These are phyloP conservation scores for Lordiphosa mommai DNA, from an alignment of 1,140 invertebrate species.

Conservation along the genomic window DNA sequence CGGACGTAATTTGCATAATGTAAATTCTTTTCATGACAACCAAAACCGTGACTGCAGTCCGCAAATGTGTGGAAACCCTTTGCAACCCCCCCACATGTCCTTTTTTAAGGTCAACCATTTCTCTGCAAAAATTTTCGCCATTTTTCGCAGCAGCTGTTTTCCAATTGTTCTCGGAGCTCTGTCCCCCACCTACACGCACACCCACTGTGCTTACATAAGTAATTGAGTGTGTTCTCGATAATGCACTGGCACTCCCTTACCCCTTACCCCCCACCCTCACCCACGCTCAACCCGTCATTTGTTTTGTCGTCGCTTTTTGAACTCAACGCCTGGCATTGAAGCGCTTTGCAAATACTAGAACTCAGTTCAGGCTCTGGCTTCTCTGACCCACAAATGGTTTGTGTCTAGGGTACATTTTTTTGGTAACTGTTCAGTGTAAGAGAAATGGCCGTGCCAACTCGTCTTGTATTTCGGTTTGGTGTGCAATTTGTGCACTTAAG, in stretches of 20 bases:
- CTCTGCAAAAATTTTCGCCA: conserved; percentile 49
- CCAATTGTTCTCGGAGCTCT: conserved; percentile 51
- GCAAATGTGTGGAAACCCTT: conserved; percentile 2
- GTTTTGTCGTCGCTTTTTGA: conserved; percentile 43
- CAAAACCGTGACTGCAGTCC: conserved; percentile 23
- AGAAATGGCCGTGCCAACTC: no score
- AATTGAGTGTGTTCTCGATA: conserved; percentile 77
- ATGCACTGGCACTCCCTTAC: conserved; percentile 47
- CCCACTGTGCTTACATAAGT: conserved; percentile 64
- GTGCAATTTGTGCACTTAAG: no score
- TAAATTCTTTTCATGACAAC: conserved; percentile 50
- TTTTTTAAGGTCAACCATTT: conserved; percentile 64
- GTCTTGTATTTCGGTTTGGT: no score
- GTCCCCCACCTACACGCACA: neutral
- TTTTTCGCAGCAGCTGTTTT: conserved; percentile 64
- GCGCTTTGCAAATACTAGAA: conserved; percentile 59
- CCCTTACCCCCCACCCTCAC: neutral
- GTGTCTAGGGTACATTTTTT: conserved; percentile 2
- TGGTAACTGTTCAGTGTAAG: neutral
- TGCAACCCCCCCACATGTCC: neutral
- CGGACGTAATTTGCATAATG: conserved; percentile 67
- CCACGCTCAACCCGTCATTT: conserved; percentile 3
- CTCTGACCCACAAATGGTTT: neutral
- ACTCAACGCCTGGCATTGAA: conserved; percentile 48
- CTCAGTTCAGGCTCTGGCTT: neutral